Evolutionary conservation across 2,888 invertebrate species (phyloP), one percentile per base, ranked within the genome.

Genomic region (Steinernema scapterisci): DNA sequence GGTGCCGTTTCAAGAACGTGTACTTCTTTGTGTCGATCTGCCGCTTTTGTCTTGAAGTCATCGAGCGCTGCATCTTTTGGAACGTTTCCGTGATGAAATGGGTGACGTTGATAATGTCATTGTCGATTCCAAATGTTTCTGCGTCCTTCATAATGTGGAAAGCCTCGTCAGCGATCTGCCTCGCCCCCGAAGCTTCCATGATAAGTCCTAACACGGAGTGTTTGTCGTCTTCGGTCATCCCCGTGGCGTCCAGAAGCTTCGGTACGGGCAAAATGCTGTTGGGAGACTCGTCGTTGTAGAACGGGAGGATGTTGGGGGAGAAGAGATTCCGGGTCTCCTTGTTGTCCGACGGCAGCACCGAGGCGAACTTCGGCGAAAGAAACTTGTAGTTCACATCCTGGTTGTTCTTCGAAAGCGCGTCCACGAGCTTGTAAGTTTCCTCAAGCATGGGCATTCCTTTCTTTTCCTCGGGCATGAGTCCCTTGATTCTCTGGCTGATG

Each of bases 81-180:
- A 80, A 82, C 19, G 79, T 75, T 56, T 76, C 31, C 13, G 73
- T 43, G 23, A 82, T 75, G 6, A 80, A 31, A 19, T 73, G 48
- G 0, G 78, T 79, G 71, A 82, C 78, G 56, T 79, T 79, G 16
- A 77, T 71, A 16, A 82, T 52, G 70, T 83, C 83, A 45, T 75
- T 76, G 46, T 78, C 80, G 9, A 83, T 23, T 21, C 80, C 81
- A 25, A 27, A 31, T 5, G 51, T 1, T 38, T 63, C 23, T 11
- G 75, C 63, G 16, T 74, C 75, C 45, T 73, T 52, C 38, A 80
- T 43, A 13, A 75, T 78, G 45, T 78, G 75, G 63, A 82, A 72
- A 0, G 83, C 82, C 46, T 82, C 82, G 44, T 83, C 81, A 9
- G 83, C 83, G 7, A 82, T 81, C 25, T 78, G 75, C 56, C 81